Evolutionary conservation across 2,797 vertebrate species (phyloP).

Genomic region (Enteromius viviparus): DNA sequence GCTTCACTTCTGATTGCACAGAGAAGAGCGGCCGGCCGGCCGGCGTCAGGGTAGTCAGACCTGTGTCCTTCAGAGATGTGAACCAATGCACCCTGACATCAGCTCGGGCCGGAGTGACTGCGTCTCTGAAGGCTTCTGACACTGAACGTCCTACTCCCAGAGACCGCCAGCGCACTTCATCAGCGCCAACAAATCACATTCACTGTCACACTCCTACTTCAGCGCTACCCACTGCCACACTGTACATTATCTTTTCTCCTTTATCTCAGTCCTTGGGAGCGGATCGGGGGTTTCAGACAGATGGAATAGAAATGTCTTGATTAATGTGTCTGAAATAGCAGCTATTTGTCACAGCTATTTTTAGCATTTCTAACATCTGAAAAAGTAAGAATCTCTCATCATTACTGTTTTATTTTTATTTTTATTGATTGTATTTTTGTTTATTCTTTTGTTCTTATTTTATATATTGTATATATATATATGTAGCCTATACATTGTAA

Average conservation of each 20-base stretch:
- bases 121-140: conserved; percentile 25
- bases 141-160: not conserved
- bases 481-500: not conserved
- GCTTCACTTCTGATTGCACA: not conserved
- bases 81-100: conserved; percentile 26
- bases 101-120: not conserved
- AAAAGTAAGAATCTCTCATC: not conserved
- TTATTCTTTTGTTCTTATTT: not conserved
- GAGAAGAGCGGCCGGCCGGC: not conserved
- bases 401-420: not conserved
- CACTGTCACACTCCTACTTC: not conserved
- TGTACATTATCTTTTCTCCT: not conserved
- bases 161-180: conserved; percentile 4
- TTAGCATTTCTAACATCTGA: not conserved
- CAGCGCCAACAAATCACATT: not conserved
- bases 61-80: not conserved
- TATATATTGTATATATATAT: not conserved
- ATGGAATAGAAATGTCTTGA: not conserved
- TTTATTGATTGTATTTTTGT: not conserved
- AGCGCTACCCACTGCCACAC: not conserved
- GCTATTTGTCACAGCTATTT: not conserved
- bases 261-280: not conserved
- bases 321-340: not conserved
- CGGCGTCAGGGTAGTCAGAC: not conserved
- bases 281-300: not conserved